phyloP scores from a whole-genome alignment of 92 coral and sea anemone genomes.

The Paragorgia papillata region DNA sequence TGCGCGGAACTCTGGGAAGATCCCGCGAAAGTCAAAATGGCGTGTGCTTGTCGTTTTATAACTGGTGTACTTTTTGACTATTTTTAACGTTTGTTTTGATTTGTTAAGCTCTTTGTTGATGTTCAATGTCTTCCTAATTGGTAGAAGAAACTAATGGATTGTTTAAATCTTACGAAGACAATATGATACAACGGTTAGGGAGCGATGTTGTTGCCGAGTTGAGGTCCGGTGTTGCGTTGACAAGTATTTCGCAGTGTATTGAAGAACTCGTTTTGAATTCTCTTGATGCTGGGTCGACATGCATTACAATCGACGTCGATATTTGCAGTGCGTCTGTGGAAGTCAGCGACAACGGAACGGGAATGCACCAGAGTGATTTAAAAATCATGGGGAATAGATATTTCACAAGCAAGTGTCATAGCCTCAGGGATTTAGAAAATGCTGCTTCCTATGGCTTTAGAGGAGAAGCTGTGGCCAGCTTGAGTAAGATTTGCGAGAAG shows the following conservation, averaged over 20 bases:
- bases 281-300: conserved; percentile 87
- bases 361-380: conserved; percentile 68
- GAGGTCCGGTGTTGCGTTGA: conserved; percentile 90
- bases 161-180: background rate
- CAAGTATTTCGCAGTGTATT: conserved; percentile 82
- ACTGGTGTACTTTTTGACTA: background rate
- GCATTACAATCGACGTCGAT: conserved; percentile 79
- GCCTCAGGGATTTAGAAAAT: conserved; percentile 67
- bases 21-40: conserved; percentile 31
- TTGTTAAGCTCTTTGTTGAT: background rate
- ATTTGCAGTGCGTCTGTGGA: conserved; percentile 74
- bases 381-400: conserved; percentile 75
- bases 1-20: conserved; percentile 15
- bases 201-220: conserved; percentile 76
- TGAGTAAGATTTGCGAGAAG: conserved; percentile 75
- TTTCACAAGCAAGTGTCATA: conserved; percentile 87
- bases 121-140: background rate
- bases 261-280: conserved; percentile 93
- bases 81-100: background rate
- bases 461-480: conserved; percentile 95
- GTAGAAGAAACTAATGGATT: too few species aligned
- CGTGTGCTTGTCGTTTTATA: conserved; percentile 3
- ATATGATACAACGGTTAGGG: conserved; percentile 86
- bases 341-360: conserved; percentile 86
- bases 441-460: conserved; percentile 78